Evolutionary conservation across 2,113 vertebrate species (phyloP), one percentile per base, ranked within the genome.

Genomic region (Tretioscincus oriximinensis): DNA sequence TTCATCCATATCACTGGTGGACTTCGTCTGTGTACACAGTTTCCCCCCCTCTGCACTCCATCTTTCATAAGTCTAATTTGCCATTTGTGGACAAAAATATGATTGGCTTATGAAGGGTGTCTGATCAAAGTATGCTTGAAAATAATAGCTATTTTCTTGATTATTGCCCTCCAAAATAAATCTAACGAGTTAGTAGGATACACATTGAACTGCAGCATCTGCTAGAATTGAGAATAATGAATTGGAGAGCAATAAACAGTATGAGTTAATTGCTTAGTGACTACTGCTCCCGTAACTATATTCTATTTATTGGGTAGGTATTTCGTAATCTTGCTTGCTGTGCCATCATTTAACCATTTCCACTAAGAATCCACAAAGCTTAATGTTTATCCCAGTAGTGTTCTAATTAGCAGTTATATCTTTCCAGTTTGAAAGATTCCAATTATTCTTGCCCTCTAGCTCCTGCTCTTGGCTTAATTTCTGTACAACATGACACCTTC

Each of bases 181-280:
- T 29, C 80, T 80, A 76, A 45, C 68, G 72, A 80, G 41, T 26
- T 31, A 47, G 72, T 74, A 77, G 81, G 80, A 68, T 3, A 14
- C 29, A 5, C 18, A 26, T 41, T 54, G 69, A 77, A 76, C 49
- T 77, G 65, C 75, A 70, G n/a, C 21, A 72, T 65, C 73, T 82
- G 64, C 66, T 76, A 45, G 58, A 6, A 77, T 29, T 6, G 26
- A 71, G 49, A 79, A 80, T 77, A 84, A 84, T 26, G 69, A 65
- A 75, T 64, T 41, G 26, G 31, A 0, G 10, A 73, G 67, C 77
- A 81, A 21, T 45, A 87, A 77, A 49, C 28, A 49, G 73, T 67
- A 67, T 54, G 76, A 84, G 65, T 82, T 82, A 87, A 88, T 89
- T 92, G 83, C 84, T 85, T 89, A 73, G 88, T 86, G 82, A 85